Base-by-base conservation (phyloP, 2,797 vertebrate species). In the Lophura swinhoii region DNA sequence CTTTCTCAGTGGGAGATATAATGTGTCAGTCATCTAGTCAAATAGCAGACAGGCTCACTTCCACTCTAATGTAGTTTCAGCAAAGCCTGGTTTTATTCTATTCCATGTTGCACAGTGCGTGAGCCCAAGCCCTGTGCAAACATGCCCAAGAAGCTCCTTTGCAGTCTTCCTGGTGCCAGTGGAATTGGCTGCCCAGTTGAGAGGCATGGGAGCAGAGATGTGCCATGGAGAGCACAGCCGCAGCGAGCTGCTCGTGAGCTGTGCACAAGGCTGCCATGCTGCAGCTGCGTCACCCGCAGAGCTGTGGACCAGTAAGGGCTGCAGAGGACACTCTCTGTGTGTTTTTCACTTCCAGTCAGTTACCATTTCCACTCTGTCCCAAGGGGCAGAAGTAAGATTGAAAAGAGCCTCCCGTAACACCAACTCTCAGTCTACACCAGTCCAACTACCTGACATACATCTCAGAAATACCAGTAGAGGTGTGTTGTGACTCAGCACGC, bases 1-100 rank as follows among this genome's bases (percentile, higher is more conserved):
- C 84, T 89, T 95, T 95, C 86, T 86, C 44, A 1, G 72, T 68
- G 60, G 53, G 53, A 91, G 88, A 85, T 88, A 84, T 7, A 91
- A 80, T 0, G 29, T 87, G 78, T 91, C 95, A 94, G 59, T 93
- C 67, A 67, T 60, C 29, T 48, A 88, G 79, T 39, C 81, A 84
- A 70, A 77, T 24, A 85, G 76, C 48, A 85, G 74, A 35, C 71
- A 81, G 71, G 39, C 56, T 91, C 62, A 33, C 56, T 90, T 92
- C 83, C 26, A 55, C 74, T 85, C 24, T 85, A 64, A 67, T 4
- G 6, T 14, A 9, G 33, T 48, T 71, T 56, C 51, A 67, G 67
- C 23, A 3, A 64, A 49, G 41, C 15, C 75, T 73, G 73, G 3
- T 11, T 84, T 87, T 37, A 41, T 44, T 80, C 74, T 29, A 1